These are phyloP conservation scores for Aphidius colemani DNA, from an alignment of 2,888 invertebrate genomes.

Conservation along the genomic window DNA sequence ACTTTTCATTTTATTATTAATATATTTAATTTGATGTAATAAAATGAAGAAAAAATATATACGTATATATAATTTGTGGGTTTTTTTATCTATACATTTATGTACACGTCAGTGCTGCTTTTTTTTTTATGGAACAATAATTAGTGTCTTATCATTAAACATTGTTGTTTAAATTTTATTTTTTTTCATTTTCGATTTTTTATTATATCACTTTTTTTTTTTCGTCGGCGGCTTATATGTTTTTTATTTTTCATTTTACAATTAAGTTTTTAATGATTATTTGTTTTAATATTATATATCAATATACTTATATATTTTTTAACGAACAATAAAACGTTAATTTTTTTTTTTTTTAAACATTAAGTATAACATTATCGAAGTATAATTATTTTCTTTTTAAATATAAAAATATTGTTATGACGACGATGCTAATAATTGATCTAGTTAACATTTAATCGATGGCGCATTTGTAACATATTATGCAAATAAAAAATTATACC, in stretches of 20 bases:
- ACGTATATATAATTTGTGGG: slow-evolving; percentile 28
- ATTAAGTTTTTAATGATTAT: neutral
- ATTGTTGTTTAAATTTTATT: slow-evolving; percentile 6
- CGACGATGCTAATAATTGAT: slow-evolving; percentile 26
- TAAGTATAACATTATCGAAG: slow-evolving; percentile 15
- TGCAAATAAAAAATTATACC: slow-evolving; percentile 25
- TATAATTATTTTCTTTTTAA: slow-evolving; percentile 25
- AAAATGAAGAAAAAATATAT: slow-evolving; percentile 21
- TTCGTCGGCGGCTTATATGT: slow-evolving; percentile 12
- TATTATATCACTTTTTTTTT: neutral
- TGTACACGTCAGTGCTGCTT: slow-evolving; percentile 31
- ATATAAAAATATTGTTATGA: slow-evolving; percentile 46
- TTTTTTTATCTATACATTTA: slow-evolving; percentile 27
- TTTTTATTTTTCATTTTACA: neutral
- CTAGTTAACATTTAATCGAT: slow-evolving; percentile 19
- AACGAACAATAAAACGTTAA: slow-evolving; percentile 13
- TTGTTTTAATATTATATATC: slow-evolving; percentile 26
- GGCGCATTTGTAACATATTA: slow-evolving; percentile 19
- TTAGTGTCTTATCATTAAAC: slow-evolving; percentile 24
- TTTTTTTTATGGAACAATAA: slow-evolving; percentile 28
- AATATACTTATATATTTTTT: slow-evolving; percentile 22
- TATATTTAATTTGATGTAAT: too few species aligned
- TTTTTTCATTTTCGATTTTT: slow-evolving; percentile 18
- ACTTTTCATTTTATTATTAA: too few species aligned
- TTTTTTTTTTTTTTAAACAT: neutral